Evolutionary conservation across 2,797 vertebrate genomes (phyloP).

Genomic region (Masticophis lateralis): DNA sequence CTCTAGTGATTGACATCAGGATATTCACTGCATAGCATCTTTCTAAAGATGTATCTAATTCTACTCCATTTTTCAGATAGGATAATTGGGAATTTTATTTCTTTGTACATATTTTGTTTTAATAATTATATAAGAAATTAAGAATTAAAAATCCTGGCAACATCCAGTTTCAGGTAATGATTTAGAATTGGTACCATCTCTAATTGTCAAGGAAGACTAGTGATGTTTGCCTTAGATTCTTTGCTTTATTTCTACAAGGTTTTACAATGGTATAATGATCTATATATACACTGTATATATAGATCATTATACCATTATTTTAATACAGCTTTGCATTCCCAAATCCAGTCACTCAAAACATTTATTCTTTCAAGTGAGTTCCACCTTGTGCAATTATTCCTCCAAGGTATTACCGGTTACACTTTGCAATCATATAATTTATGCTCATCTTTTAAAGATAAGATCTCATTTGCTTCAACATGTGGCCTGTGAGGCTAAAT

Average conservation of each 20-base stretch:
- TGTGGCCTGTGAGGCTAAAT: background rate
- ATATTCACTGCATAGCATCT: background rate
- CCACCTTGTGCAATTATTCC: constrained; percentile 41
- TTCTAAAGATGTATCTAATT: too few relatives aligned
- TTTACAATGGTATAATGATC: too few relatives aligned
- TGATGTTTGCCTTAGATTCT: background rate
- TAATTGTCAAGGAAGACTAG: background rate
- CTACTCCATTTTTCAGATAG: background rate
- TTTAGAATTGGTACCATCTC: background rate
- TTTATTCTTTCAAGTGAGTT: background rate
- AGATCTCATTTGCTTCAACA: constrained; percentile 39
- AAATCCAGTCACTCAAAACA: background rate
- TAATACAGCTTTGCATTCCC: background rate
- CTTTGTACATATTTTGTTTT: background rate
- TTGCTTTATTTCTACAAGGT: background rate
- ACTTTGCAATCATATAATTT: constrained; percentile 43
- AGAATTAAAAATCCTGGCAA: background rate
- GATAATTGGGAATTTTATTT: background rate
- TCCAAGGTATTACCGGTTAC: constrained; percentile 51
- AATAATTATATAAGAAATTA: background rate
- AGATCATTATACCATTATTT: background rate
- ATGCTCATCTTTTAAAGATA: constrained; percentile 46
- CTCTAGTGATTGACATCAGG: background rate
- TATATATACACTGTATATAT: background rate
- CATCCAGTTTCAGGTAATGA: background rate